A percentile compares a stretch with the other conserved stretches of the same genome.
Evolutionary conservation across 2,113 vertebrate species (phyloP).

Genomic region (Glaucidium brasilianum): DNA sequence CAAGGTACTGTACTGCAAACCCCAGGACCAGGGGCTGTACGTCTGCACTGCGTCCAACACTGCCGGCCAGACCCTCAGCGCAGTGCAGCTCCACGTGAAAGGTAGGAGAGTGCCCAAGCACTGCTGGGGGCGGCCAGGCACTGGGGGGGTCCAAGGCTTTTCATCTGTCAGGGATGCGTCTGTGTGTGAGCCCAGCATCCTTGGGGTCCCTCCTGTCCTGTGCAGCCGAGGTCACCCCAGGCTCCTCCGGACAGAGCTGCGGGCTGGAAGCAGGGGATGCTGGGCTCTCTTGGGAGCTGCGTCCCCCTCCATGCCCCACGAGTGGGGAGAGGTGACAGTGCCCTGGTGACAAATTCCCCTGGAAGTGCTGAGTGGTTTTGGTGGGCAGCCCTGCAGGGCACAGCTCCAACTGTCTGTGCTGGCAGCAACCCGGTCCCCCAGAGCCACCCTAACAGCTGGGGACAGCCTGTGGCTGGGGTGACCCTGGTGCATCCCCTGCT

Average conservation of each 20-base stretch:
- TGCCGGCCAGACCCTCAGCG: constrained; percentile 92
- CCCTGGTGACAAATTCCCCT: constrained; percentile 14
- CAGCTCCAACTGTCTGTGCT: neutral
- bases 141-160: neutral
- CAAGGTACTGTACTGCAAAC: constrained; percentile 96
- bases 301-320: accelerated
- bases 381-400: neutral
- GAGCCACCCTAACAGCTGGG: neutral
- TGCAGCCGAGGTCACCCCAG: neutral
- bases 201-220: neutral
- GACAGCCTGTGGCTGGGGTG: neutral
- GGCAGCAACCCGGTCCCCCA: neutral
- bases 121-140: accelerated
- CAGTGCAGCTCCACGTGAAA: constrained; percentile 91
- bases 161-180: neutral
- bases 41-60: constrained; percentile 93
- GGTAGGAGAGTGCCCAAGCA: constrained; percentile 66
- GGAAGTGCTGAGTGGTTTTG: constrained; percentile 17
- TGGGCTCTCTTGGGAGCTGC: neutral
- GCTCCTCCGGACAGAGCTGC: neutral
- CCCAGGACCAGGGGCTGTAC: constrained; percentile 92
- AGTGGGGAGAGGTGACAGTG: neutral
- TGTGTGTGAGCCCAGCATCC: neutral
- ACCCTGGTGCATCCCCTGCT: neutral
- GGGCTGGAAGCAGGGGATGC: neutral